phyloP scores from a whole-genome alignment of 1,140 invertebrate genomes.

The Calycopis cecrops region DNA sequence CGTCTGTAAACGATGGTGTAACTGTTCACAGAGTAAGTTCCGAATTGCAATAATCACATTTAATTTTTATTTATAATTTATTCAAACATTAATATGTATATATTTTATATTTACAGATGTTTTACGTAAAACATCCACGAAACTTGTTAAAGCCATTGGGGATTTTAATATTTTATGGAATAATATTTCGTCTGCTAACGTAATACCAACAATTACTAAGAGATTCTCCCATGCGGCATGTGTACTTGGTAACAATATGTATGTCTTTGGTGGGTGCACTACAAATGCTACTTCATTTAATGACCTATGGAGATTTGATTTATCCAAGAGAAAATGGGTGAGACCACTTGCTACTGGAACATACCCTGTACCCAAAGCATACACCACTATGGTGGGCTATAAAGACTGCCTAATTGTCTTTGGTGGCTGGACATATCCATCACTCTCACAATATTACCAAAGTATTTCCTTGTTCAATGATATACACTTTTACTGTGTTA shows the following conservation, averaged over 20 bases:
- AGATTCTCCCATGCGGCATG: constrained; percentile 95
- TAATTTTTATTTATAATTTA: background rate
- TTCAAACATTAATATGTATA: background rate
- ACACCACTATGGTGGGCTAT: constrained; percentile 92
- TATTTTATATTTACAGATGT: constrained; percentile 78
- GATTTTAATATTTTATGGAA: constrained; percentile 83
- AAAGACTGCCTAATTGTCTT: constrained; percentile 91
- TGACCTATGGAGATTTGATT: constrained; percentile 96
- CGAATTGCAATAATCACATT: background rate
- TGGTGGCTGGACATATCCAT: constrained; percentile 97
- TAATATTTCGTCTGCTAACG: constrained; percentile 72
- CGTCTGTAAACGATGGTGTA: constrained; percentile 91
- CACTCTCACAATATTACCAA: constrained; percentile 92
- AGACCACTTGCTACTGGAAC: constrained; percentile 87
- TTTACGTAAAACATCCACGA: constrained; percentile 79
- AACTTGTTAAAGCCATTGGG: constrained; percentile 81
- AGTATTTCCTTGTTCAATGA: constrained; percentile 93
- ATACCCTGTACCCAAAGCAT: constrained; percentile 97
- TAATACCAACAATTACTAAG: constrained; percentile 85
- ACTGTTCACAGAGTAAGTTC: constrained; percentile 85
- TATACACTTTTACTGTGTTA: constrained; percentile 92
- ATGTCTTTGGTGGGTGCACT: constrained; percentile 97
- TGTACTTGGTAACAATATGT: constrained; percentile 90
- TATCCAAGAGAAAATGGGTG: constrained; percentile 89
- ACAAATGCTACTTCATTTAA: constrained; percentile 96